These are phyloP conservation scores for Aythya fuligula DNA, from an alignment of 2,797 vertebrate species.

Conservation along the genomic window DNA sequence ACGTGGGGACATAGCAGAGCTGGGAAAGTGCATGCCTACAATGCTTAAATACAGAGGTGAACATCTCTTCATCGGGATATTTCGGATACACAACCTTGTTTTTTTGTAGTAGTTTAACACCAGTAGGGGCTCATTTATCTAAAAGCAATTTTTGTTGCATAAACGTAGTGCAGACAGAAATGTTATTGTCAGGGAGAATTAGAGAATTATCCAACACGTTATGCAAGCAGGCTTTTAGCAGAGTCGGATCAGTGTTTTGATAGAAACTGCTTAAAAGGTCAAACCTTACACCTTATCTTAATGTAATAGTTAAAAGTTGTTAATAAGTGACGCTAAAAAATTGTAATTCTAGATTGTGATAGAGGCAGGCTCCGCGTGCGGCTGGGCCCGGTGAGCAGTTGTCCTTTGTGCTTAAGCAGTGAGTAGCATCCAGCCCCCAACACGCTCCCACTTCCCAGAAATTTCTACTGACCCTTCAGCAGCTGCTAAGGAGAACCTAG, in stretches of 20 bases:
- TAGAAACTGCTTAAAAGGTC: neutral
- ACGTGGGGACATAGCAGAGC: neutral
- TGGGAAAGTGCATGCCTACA: neutral
- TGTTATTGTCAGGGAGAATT: neutral
- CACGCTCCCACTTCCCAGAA: neutral
- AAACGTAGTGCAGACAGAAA: neutral
- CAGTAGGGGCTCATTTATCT: neutral
- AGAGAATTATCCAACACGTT: neutral
- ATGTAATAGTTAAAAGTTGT: neutral
- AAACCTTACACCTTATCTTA: neutral
- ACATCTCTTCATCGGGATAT: neutral
- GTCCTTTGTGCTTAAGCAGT: accelerated
- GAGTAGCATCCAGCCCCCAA: neutral
- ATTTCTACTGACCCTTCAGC: neutral
- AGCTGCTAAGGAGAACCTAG: neutral
- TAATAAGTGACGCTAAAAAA: neutral
- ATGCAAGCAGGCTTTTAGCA: neutral
- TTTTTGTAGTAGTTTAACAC: neutral
- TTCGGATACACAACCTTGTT: neutral
- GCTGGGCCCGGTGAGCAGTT: neutral
- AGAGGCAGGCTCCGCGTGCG: accelerated
- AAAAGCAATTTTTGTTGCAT: neutral
- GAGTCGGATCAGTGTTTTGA: neutral
- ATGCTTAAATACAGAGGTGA: neutral
- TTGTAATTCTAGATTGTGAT: neutral